A percentile compares a stretch with the other conserved stretches of the same genome.
Evolutionary conservation across 2,797 vertebrate species (phyloP).

Genomic region (Esox lucius): DNA sequence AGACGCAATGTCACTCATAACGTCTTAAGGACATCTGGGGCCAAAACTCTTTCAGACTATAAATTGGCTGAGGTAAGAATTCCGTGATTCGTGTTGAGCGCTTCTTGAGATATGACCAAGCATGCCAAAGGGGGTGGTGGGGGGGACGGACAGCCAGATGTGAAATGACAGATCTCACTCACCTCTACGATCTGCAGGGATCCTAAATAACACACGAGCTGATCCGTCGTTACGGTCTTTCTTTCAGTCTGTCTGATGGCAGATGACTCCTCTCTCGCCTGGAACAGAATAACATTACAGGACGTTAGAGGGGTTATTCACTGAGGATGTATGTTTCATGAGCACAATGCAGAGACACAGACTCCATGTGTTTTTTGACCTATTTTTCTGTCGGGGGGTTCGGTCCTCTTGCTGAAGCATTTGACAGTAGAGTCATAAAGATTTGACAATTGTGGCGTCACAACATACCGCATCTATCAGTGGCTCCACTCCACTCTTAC

Average conservation of each 20-base stretch:
- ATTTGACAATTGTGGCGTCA: constrained; percentile 35
- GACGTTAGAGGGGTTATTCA: background rate
- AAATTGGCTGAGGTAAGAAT: constrained; percentile 22
- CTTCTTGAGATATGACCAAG: constrained; percentile 53
- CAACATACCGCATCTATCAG: constrained; percentile 37
- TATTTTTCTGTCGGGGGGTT: constrained; percentile 26
- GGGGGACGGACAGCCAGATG: constrained; percentile 32
- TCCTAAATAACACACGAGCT: background rate
- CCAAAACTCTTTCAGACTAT: background rate
- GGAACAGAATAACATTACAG: background rate
- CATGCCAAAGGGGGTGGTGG: constrained; percentile 41
- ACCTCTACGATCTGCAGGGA: constrained; percentile 54
- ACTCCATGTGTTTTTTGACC: constrained; percentile 20
- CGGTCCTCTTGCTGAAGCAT: constrained; percentile 9
- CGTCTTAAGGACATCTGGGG: constrained; percentile 45
- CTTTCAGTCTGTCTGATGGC: constrained; percentile 1
- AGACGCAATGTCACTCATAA: constrained; percentile 62
- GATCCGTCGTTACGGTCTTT: background rate
- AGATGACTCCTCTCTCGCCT: background rate
- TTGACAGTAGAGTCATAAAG: constrained; percentile 24
- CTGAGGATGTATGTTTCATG: constrained; percentile 12
- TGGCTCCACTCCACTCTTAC: constrained; percentile 35
- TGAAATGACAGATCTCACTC: constrained; percentile 37
- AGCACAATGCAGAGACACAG: background rate
- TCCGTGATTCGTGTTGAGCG: constrained; percentile 43